Evolutionary conservation across 1,140 invertebrate genomes (phyloP), one percentile per base, ranked within the genome.

Genomic region (Panulirus ornatus): DNA sequence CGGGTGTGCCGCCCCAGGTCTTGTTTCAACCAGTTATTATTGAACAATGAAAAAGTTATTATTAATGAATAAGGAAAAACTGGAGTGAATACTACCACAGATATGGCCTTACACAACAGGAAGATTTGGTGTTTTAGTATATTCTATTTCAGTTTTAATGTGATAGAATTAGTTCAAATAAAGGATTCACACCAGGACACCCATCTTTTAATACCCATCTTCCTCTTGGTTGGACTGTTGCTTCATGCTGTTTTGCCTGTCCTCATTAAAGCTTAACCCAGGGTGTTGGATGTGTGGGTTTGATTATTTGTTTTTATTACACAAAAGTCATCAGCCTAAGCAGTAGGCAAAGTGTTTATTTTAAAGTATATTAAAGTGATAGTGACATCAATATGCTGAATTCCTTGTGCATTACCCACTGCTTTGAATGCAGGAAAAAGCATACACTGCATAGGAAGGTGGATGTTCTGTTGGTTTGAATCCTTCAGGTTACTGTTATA

Each of bases 101-200:
- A 89, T 89, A 89, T 89, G 87, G 87, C 87, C 87, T 89, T 89
- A 89, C 87, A 89, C 79, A 89, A 89, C 87, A 89, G 87, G 87
- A 89, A 89, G 78, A 89, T 89, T 89, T 89, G 87, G 87, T 89
- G 87, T 89, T 89, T 89, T 89, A 89, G 87, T 89, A 89, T 89
- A 89, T 89, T 89, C 87, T 89, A 89, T 89, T 89, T 89, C 87
- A 89, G 87, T 89, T 89, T 89, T 73, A 89, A 89, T 89, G 87
- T 89, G 87, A 89, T 89, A 89, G 87, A 89, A 89, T 89, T 89
- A 89, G 87, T 89, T 89, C 87, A 89, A 89, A 89, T 89, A 89
- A 89, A 89, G 87, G 87, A 89, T 89, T 89, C 87, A 89, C 87
- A 89, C 87, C 87, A 89, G 87, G 81, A 83, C 44, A 30, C 42